These are phyloP conservation scores for Melanerpes aurifrons DNA, from an alignment of 2,113 vertebrate genomes.

Conservation along the genomic window DNA sequence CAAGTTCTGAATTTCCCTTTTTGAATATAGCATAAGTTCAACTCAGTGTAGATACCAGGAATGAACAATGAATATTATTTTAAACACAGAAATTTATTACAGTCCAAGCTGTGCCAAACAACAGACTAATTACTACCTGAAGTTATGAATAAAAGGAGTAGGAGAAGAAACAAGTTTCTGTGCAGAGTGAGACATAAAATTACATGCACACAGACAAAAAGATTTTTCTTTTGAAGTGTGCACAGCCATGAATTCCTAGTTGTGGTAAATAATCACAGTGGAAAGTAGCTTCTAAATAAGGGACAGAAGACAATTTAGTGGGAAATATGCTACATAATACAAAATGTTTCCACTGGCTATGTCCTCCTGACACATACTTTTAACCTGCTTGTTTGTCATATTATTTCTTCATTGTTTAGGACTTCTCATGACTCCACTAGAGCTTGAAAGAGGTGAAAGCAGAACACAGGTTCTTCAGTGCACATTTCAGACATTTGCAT, in stretches of 20 bases:
- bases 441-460: conserved; percentile 2
- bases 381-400: background rate
- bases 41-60: rapidly evolving
- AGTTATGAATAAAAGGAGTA: background rate
- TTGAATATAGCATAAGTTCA: background rate
- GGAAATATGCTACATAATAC: background rate
- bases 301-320: background rate
- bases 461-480: conserved; percentile 40
- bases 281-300: background rate
- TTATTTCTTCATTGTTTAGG: background rate
- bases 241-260: background rate
- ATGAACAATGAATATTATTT: background rate
- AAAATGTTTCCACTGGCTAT: background rate
- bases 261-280: background rate
- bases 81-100: background rate
- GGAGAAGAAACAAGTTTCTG: background rate
- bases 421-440: background rate
- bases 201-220: background rate
- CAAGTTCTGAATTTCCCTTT: background rate
- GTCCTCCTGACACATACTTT: background rate
- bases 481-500: background rate
- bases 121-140: background rate
- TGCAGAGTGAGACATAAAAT: background rate
- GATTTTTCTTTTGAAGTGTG: background rate
- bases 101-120: rapidly evolving